Evolutionary conservation across 2,113 vertebrate genomes (phyloP).

Genomic region (Saimiri boliviensis): DNA sequence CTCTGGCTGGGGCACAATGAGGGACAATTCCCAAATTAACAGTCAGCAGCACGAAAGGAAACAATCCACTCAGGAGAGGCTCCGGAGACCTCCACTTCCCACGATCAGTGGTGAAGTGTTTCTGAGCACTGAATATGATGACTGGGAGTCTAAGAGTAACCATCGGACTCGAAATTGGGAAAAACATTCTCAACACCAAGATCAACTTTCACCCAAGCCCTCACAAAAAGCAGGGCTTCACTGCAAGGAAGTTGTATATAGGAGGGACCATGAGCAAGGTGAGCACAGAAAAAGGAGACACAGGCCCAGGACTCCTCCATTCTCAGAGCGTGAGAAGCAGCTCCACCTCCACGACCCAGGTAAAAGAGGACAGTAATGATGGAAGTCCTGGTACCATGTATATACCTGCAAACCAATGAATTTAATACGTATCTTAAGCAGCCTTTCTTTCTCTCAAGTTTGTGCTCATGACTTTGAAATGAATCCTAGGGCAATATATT

Average conservation of each 20-base stretch:
- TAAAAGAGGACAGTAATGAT: constrained; percentile 80
- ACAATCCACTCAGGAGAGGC: constrained; percentile 79
- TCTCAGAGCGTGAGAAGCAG: constrained; percentile 65
- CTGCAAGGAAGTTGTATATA: constrained; percentile 48
- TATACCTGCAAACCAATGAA: background rate
- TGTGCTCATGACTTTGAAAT: background rate
- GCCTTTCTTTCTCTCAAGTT: background rate
- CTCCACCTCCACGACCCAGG: constrained; percentile 85
- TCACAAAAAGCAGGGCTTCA: background rate
- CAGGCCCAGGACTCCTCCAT: constrained; percentile 69
- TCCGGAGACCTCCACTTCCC: constrained; percentile 78
- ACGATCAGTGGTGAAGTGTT: constrained; percentile 75
- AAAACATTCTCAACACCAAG: constrained; percentile 56
- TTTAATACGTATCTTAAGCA: background rate
- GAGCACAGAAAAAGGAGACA: constrained; percentile 73
- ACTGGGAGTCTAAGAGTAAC: constrained; percentile 32
- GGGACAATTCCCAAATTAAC: background rate
- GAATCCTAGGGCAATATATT: background rate
- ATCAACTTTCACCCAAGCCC: background rate
- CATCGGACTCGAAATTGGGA: background rate
- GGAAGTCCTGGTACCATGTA: background rate
- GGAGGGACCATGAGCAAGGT: constrained; percentile 66
- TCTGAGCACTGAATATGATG: constrained; percentile 72
- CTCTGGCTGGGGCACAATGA: background rate
- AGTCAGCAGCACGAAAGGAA: constrained; percentile 47